These are phyloP conservation scores for Phania funesta DNA, from an alignment of 2,888 invertebrate species.

Conservation along the genomic window DNA sequence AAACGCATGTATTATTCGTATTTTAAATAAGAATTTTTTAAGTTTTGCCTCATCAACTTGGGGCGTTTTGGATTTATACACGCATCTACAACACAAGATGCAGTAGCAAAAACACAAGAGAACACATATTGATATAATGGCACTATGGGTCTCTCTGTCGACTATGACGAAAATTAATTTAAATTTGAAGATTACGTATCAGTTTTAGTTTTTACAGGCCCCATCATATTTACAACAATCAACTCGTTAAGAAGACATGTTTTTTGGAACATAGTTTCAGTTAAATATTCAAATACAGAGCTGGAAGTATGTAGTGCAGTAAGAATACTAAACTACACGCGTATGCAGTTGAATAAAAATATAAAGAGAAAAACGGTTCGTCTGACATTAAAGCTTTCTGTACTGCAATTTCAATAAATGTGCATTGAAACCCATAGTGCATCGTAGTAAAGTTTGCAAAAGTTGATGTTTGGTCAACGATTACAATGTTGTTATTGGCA, in stretches of 20 bases:
- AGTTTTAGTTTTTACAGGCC: no score
- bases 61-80: constrained; percentile 36
- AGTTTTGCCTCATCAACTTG: constrained; percentile 40
- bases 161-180: no score
- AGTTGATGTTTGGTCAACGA: constrained; percentile 56
- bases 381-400: background rate
- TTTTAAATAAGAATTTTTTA: constrained; percentile 18
- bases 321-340: no score
- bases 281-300: no score
- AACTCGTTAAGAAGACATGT: no score
- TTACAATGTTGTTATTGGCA: constrained; percentile 67
- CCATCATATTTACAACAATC: no score
- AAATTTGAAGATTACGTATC: no score
- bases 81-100: constrained; percentile 23
- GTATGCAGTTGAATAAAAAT: no score
- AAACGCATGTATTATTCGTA: constrained; percentile 37
- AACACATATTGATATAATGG: constrained; percentile 25
- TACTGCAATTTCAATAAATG: background rate
- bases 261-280: no score
- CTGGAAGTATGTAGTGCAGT: no score
- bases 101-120: constrained; percentile 2
- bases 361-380: no score
- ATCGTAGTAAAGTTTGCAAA: constrained; percentile 16
- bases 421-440: constrained; percentile 27
- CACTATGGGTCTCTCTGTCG: constrained; percentile 26